Conservation (phyloP, 2,797 vertebrate species). For the Sylvia borin region DNA sequence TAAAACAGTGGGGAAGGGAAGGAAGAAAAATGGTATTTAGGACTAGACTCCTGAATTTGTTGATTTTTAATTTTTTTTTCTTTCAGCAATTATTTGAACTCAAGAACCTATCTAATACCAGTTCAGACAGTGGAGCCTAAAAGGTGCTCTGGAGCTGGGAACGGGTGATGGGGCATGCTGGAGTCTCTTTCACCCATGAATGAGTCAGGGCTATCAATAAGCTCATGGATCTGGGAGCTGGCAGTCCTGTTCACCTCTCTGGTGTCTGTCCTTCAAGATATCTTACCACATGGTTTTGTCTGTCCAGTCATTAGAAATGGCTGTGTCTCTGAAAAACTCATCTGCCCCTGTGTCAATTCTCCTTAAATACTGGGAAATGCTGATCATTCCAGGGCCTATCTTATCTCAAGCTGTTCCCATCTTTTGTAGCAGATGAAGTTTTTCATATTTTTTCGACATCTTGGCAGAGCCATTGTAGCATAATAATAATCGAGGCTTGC, state of each 20-base stretch:
- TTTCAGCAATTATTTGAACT: background rate
- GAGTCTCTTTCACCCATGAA: background rate
- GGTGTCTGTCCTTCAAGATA: background rate
- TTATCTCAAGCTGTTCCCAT: slow-evolving; percentile 13
- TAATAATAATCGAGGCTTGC: background rate
- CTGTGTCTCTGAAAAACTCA: background rate
- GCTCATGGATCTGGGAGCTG: background rate
- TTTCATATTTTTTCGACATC: background rate
- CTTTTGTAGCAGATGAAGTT: slow-evolving; percentile 13
- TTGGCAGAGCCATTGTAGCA: slow-evolving; percentile 32
- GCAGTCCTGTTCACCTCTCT: background rate
- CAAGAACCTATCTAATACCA: background rate
- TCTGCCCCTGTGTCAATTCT: background rate
- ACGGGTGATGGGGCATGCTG: background rate
- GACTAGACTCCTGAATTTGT: background rate
- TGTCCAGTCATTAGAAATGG: background rate
- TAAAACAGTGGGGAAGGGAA: background rate
- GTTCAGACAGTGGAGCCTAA: background rate
- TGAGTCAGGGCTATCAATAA: background rate
- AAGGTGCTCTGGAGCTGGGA: background rate
- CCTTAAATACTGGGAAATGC: background rate
- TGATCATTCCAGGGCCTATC: background rate
- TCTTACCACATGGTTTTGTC: background rate
- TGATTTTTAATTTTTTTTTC: background rate
- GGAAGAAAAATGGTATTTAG: background rate